Evolutionary conservation across 2,113 vertebrate species (phyloP), one percentile per base, ranked within the genome.

Genomic region (Falcunculus frontatus): DNA sequence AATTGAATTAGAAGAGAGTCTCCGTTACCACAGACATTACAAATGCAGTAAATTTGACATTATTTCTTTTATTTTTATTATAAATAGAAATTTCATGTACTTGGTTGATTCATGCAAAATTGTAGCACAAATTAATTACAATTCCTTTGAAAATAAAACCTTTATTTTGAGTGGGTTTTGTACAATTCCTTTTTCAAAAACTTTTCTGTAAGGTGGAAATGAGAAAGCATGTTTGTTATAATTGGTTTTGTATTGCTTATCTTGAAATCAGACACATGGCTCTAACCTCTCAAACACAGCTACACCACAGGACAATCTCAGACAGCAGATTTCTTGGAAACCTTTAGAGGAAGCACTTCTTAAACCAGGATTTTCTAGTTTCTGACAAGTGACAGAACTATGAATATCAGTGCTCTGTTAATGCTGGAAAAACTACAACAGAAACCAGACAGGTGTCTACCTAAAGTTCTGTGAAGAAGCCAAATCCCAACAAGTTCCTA

Each of bases 1-100:
- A 92, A 84, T 33, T 72, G 12, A 55, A 57, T 98, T 86, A 98
- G 65, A 92, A 95, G 25, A 92, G 18, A 76, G 37, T 56, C 76
- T 87, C 60, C 6, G 11, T 50, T 63, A 74, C 16, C 41, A 82
- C 1, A 33, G 41, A 27, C 23, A 55, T 55, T 70, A 80, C 11
- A 91, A 93, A 85, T 42, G 41, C 70, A 92, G 39, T 50, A 74
- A 59, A 47, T 30, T 5, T 72, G 10, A 76, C 14, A 22, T 10
- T 7, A 53, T 10, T 1, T 49, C 60, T 41, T 41, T 41, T 41
- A n/a, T 39, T 81, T 46, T 59, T 47, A 92, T 32, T 84, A 19
- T 72, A 50, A 49, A 83, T 73, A 17, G 12, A 63, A 21, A 12
- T 9, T 13, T 68, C 33, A 69, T 52, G 1, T 32, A 30, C 35